Evolutionary conservation across 2,888 invertebrate species (phyloP).

Genomic region (Sarcophaga carnaria): DNA sequence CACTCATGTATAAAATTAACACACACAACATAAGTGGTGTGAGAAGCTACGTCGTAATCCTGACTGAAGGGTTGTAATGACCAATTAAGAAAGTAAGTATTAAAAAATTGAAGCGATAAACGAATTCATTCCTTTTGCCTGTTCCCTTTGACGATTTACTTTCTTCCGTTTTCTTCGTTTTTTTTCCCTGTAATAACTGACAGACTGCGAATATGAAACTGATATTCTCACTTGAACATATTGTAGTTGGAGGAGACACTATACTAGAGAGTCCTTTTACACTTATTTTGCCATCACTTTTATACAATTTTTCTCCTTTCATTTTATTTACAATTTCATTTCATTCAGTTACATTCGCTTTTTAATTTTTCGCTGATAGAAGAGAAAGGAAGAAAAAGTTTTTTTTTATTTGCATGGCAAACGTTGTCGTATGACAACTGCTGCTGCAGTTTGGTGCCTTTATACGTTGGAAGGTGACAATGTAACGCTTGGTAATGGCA

Average conservation of each 20-base stretch:
- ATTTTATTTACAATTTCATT: background rate
- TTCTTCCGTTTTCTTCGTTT: background rate
- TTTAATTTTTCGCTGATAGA: conserved; percentile 7
- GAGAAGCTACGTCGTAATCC: too few species aligned
- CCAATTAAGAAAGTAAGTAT: too few species aligned
- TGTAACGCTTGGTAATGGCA: conserved; percentile 14
- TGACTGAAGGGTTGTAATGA: too few species aligned
- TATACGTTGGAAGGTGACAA: background rate
- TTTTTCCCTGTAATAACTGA: background rate
- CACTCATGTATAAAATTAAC: too few species aligned
- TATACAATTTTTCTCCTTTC: conserved; percentile 34
- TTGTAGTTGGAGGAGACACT: background rate
- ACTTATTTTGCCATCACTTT: conserved; percentile 17
- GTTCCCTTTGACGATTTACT: background rate
- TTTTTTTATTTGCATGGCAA: conserved; percentile 61
- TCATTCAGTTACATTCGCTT: conserved; percentile 6
- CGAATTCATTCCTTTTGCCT: conserved; percentile 1
- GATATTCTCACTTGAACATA: conserved; percentile 33
- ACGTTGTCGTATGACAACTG: conserved; percentile 58
- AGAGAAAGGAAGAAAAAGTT: too few species aligned
- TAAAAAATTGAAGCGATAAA: too few species aligned
- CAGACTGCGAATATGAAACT: conserved; percentile 14
- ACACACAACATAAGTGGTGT: too few species aligned
- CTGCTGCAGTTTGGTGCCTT: background rate
- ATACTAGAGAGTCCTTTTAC: conserved; percentile 2